phyloP scores from a whole-genome alignment of 2,797 vertebrate species.

The Lindbergichthys nudifrons region DNA sequence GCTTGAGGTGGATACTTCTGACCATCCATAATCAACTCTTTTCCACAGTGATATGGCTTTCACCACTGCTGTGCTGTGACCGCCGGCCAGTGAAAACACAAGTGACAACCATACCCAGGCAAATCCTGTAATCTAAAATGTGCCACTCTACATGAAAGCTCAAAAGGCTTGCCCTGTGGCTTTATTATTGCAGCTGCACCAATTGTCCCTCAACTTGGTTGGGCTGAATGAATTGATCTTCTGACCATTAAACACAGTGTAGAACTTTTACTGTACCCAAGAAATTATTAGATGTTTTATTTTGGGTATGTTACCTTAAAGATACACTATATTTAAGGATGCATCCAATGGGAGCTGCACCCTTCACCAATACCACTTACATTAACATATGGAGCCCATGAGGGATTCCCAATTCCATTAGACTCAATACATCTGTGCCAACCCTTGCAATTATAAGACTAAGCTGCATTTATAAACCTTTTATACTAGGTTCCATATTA shows the following conservation, averaged over 20 bases:
- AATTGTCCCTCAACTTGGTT: conserved; percentile 65
- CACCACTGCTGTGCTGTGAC: conserved; percentile 61
- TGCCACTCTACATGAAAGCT: conserved; percentile 68
- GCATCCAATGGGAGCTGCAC: neutral
- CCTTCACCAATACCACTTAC: neutral
- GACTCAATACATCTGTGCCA: no score
- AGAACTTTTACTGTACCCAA: neutral
- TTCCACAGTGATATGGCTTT: conserved; percentile 67
- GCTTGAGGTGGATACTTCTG: conserved; percentile 70
- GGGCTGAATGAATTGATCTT: conserved; percentile 55
- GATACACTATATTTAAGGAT: conserved; percentile 1
- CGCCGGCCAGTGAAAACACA: conserved; percentile 74
- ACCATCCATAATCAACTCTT: conserved; percentile 78
- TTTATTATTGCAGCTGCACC: conserved; percentile 77
- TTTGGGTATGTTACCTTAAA: conserved; percentile 20
- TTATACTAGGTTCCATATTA: neutral
- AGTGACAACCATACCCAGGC: conserved; percentile 56
- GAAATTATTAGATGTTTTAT: conserved; percentile 13
- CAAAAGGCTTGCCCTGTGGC: conserved; percentile 57
- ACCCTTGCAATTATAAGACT: neutral
- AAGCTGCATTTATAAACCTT: neutral
- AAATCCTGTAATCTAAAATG: conserved; percentile 75
- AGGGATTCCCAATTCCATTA: no score
- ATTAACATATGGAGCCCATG: no score
- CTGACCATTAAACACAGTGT: conserved; percentile 16